Conservation (phyloP, 2,113 vertebrate genomes). For the Rhinoderma darwinii region DNA sequence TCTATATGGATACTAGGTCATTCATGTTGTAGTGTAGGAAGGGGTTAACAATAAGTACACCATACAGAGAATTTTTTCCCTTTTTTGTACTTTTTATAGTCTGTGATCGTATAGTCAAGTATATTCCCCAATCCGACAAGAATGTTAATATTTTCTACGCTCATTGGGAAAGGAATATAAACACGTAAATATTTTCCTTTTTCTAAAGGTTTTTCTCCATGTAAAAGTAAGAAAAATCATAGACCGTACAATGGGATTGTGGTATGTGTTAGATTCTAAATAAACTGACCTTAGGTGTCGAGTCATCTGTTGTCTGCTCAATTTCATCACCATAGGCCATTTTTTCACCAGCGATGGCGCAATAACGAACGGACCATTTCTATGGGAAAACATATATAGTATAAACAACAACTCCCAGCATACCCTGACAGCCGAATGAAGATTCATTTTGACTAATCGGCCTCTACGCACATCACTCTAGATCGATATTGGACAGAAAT, state of each 20-base stretch:
- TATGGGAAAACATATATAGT: slow-evolving; percentile 64
- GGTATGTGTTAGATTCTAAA: not conserved
- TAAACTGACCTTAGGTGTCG: slow-evolving; percentile 66
- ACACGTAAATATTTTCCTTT: too few species aligned
- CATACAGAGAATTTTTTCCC: not conserved
- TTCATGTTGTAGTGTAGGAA: too few species aligned
- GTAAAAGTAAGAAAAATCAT: too few species aligned
- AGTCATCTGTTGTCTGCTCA: slow-evolving; percentile 78
- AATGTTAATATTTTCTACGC: too few species aligned
- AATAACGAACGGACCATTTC: slow-evolving; percentile 95
- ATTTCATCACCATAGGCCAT: slow-evolving; percentile 93
- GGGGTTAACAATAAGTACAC: too few species aligned
- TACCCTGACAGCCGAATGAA: too few species aligned
- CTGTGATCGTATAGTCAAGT: not conserved
- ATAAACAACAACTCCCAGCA: too few species aligned
- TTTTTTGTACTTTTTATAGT: not conserved
- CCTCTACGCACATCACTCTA: too few species aligned
- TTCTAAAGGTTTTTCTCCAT: too few species aligned
- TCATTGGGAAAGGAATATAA: too few species aligned
- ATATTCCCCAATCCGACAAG: not conserved
- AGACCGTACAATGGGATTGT: not conserved
- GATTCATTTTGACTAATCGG: too few species aligned
- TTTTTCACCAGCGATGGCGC: slow-evolving; percentile 87
- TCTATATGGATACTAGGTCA: not conserved
- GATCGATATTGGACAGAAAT: too few species aligned